These are phyloP conservation scores for Adoxophyes honmai DNA, from an alignment of 1,140 invertebrate genomes.

Conservation along the genomic window DNA sequence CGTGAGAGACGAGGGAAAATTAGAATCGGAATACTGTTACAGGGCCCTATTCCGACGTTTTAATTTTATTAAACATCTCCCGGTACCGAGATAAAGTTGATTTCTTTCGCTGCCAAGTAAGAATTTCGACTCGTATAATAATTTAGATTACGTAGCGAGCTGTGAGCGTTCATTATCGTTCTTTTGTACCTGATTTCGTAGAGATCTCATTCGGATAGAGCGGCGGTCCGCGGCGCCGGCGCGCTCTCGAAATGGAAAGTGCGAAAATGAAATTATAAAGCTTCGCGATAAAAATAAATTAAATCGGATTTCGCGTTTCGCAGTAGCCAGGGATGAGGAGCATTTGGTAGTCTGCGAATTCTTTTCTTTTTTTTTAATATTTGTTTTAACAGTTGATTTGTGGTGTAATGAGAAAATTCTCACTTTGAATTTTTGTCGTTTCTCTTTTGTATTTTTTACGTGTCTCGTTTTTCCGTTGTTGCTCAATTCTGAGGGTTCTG, in stretches of 20 bases:
- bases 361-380: constrained; percentile 72
- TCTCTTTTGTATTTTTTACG: constrained; percentile 37
- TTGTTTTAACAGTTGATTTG: constrained; percentile 75
- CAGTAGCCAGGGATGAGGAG: constrained; percentile 68
- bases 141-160: constrained; percentile 76
- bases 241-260: constrained; percentile 74
- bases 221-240: constrained; percentile 67
- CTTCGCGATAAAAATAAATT: constrained; percentile 77
- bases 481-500: background rate
- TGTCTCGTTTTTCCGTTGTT: constrained; percentile 22
- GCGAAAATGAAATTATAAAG: constrained; percentile 78
- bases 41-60: constrained; percentile 61
- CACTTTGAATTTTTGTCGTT: constrained; percentile 54
- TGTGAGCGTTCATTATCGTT: constrained; percentile 76
- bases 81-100: constrained; percentile 70
- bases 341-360: constrained; percentile 69
- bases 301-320: constrained; percentile 75
- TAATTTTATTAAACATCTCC: constrained; percentile 75
- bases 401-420: constrained; percentile 68
- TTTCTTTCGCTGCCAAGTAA: constrained; percentile 73
- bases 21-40: constrained; percentile 64
- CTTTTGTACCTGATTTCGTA: constrained; percentile 76
- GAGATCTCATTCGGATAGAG: constrained; percentile 76
- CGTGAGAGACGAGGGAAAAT: constrained; percentile 46
- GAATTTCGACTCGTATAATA: constrained; percentile 76